phyloP scores from a whole-genome alignment of 1,140 invertebrate genomes.

The Papilio helenus region DNA sequence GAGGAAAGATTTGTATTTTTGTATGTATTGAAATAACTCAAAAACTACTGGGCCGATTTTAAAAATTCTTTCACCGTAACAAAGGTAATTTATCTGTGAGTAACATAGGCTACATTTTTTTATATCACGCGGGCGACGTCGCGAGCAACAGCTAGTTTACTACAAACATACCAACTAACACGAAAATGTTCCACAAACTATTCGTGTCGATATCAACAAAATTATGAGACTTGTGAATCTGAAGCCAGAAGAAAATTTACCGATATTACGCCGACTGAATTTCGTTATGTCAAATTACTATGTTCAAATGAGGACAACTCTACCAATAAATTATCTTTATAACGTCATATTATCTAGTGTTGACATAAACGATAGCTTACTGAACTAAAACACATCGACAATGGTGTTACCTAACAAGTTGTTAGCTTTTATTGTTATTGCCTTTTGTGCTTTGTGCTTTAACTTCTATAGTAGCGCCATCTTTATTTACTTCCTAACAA shows the following conservation, averaged over 20 bases:
- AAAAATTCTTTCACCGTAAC: too few species aligned
- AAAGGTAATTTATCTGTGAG: too few species aligned
- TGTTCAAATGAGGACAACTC: background rate
- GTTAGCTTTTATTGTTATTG: conserved; percentile 15
- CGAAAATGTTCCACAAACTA: too few species aligned
- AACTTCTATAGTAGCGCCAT: background rate
- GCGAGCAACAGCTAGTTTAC: too few species aligned
- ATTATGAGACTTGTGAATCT: too few species aligned
- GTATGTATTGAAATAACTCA: too few species aligned
- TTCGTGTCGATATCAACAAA: too few species aligned
- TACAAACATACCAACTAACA: too few species aligned
- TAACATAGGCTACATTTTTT: too few species aligned
- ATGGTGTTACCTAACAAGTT: conserved; percentile 6
- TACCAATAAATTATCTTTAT: background rate
- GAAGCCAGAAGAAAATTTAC: background rate
- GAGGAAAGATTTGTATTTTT: too few species aligned
- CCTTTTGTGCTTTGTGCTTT: conserved; percentile 21
- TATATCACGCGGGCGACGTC: too few species aligned
- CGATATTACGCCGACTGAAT: background rate
- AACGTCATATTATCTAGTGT: background rate
- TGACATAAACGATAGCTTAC: conserved; percentile 5
- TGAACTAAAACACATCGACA: conserved; percentile 10
- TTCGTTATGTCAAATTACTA: background rate
- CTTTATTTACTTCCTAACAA: background rate
- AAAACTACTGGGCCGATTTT: too few species aligned